These are phyloP conservation scores for Pseudopodoces humilis DNA, from an alignment of 2,113 vertebrate species.

Conservation along the genomic window DNA sequence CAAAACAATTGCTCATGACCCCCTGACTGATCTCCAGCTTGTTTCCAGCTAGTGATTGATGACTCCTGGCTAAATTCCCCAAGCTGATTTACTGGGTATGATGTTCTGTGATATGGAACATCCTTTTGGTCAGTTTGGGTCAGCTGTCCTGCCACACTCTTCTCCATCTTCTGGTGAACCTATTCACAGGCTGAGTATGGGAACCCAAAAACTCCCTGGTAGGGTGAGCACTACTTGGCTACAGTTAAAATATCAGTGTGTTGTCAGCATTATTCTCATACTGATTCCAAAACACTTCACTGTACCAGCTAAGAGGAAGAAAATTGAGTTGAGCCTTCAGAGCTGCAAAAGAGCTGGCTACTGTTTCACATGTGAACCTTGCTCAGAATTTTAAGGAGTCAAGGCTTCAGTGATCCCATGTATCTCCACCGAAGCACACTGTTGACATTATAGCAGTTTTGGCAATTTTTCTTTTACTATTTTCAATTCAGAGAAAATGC, in stretches of 20 bases:
- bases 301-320: neutral
- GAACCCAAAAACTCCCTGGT: neutral
- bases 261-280: neutral
- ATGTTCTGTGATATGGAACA: neutral
- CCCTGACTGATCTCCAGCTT: neutral
- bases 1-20: neutral
- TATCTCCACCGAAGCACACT: neutral
- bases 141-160: neutral
- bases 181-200: neutral
- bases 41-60: neutral
- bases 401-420: neutral
- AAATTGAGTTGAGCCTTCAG: neutral
- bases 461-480: neutral
- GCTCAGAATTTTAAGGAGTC: neutral
- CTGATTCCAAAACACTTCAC: neutral
- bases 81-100: neutral
- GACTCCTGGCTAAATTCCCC: no score
- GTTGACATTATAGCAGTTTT: neutral
- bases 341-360: neutral
- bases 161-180: neutral
- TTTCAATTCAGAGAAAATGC: neutral
- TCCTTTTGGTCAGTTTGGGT: neutral
- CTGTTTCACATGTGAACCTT: neutral
- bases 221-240: neutral
- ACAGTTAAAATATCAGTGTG: neutral